A percentile compares a stretch with the other conserved stretches of the same genome.
phyloP scores from a whole-genome alignment of 2,888 invertebrate species.

The Drosophila robusta region DNA sequence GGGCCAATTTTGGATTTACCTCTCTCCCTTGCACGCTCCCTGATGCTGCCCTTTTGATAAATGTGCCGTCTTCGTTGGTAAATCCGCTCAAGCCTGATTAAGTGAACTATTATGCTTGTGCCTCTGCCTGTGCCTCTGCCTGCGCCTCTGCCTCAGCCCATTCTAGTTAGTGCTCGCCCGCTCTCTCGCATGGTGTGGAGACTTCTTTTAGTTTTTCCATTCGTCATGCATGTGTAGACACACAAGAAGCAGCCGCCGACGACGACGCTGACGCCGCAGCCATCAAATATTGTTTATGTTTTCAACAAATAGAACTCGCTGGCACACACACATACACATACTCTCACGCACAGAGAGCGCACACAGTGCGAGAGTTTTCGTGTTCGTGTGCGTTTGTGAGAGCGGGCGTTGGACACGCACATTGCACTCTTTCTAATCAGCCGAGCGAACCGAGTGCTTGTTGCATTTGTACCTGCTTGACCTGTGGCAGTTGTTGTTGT shows the following conservation, averaged over 20 bases:
- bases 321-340: slow-evolving; percentile 15
- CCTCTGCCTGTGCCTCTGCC: slow-evolving; percentile 20
- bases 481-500: slow-evolving; percentile 53
- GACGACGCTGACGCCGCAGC: slow-evolving; percentile 43
- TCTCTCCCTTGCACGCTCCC: slow-evolving; percentile 10
- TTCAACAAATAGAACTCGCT: slow-evolving; percentile 64
- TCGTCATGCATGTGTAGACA: slow-evolving; percentile 76
- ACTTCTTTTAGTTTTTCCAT: slow-evolving; percentile 34
- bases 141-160: too few relatives aligned
- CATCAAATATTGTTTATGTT: slow-evolving; percentile 79
- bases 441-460: slow-evolving; percentile 69
- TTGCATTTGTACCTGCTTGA: slow-evolving; percentile 81
- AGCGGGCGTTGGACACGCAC: slow-evolving; percentile 50
- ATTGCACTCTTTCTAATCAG: slow-evolving; percentile 77
- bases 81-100: slow-evolving; percentile 79
- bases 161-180: slow-evolving; percentile 4
- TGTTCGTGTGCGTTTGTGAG: neutral
- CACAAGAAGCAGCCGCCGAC: slow-evolving; percentile 68
- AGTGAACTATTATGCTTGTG: slow-evolving; percentile 70
- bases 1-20: slow-evolving; percentile 56
- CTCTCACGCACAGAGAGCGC: slow-evolving; percentile 13
- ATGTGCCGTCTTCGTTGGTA: slow-evolving; percentile 52
- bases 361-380: neutral
- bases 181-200: slow-evolving; percentile 5
- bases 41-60: slow-evolving; percentile 61